Evolutionary conservation across 2,797 vertebrate genomes (phyloP), one percentile per base, ranked within the genome.

Genomic region (Echeneis naucrates): DNA sequence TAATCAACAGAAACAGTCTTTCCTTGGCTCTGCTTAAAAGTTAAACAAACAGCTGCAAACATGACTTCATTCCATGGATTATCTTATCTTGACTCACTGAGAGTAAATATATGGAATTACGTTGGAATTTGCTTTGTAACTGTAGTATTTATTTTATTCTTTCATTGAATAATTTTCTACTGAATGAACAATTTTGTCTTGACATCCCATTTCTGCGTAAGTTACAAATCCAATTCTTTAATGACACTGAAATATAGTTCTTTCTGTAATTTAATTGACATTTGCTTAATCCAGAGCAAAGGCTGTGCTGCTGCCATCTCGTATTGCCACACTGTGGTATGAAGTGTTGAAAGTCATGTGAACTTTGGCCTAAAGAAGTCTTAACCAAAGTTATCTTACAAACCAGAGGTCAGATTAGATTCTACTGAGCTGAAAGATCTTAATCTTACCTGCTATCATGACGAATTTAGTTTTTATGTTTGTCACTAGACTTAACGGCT

Each of bases 281-380:
- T 64, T 83, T 89, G 26, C 66, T 62, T 63, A 78, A 88, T 80
- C 44, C 2, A 73, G 78, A 78, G 75, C 59, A 80, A 77, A 88
- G 78, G 68, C 68, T 72, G 71, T 70, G 9, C 54, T 26, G 45
- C 44, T 66, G 44, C 24, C 32, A 58, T 64, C 77, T 64, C 32
- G 38, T 68, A 37, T 90, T 88, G 57, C 83, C 78, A 84, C 85
- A 90, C 69, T 51, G 55, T 23, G 54, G 52, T n/a, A n/a, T n/a
- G n/a, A n/a, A n/a, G n/a, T 88, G 85, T 94, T 89, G 91, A 65
- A 91, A 92, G 73, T 59, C 6, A 11, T 21, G 19, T 86, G 83
- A 92, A 88, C 92, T 91, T 92, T 91, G 84, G 24, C 57, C 63
- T 45, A 58, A 50, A 72, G 33, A 71, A 57, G 61, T 87, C 54